phyloP scores from a whole-genome alignment of 2,888 invertebrate genomes.

The Epinotia nisella region DNA sequence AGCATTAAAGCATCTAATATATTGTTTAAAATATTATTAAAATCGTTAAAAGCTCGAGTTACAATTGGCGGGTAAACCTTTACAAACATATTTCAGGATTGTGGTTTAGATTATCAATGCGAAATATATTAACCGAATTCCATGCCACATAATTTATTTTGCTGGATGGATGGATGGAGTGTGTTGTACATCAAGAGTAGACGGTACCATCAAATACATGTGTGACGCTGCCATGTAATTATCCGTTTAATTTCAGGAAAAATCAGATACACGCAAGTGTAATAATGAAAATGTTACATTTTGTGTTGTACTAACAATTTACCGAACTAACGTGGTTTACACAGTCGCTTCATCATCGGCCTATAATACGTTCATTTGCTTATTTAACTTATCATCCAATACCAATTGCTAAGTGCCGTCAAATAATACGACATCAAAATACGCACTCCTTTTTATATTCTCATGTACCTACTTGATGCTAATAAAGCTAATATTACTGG shows the following conservation, averaged over 20 bases:
- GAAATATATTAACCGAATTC: constrained; percentile 13
- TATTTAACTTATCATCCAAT: too few species aligned
- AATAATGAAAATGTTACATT: not conserved
- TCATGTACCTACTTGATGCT: too few species aligned
- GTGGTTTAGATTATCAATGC: constrained; percentile 21
- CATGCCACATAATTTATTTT: constrained; percentile 10
- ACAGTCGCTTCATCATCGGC: not conserved
- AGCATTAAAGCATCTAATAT: not conserved
- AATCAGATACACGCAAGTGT: not conserved
- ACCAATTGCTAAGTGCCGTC: not conserved
- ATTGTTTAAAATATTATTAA: not conserved
- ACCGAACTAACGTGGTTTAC: not conserved
- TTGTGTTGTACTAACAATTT: not conserved
- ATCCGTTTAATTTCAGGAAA: constrained; percentile 6
- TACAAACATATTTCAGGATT: constrained; percentile 25
- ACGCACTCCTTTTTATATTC: too few species aligned
- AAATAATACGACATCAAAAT: not conserved
- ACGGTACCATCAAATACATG: constrained; percentile 8
- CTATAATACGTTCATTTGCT: too few species aligned
- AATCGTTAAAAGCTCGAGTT: constrained; percentile 5
- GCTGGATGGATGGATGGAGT: constrained; percentile 10
- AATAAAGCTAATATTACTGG: not conserved
- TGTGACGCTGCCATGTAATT: constrained; percentile 20
- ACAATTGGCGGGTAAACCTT: not conserved
- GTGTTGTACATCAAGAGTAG: not conserved